phyloP scores from a whole-genome alignment of 2,888 invertebrate genomes.

The Blera fallax region DNA sequence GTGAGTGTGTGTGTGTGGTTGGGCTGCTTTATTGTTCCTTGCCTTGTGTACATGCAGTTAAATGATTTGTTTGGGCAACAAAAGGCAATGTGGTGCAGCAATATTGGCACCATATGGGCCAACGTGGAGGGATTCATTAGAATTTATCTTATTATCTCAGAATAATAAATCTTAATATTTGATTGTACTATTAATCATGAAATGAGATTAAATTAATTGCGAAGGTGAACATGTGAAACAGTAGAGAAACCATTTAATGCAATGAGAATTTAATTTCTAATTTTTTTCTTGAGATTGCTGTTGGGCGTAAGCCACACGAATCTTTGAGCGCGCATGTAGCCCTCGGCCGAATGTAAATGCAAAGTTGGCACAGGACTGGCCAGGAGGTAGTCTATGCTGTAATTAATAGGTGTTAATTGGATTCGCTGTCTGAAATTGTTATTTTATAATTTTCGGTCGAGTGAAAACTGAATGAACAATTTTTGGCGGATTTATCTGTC shows the following conservation, averaged over 20 bases:
- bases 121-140: neutral
- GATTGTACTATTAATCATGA: conserved; percentile 34
- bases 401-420: conserved; percentile 43
- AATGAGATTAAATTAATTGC: conserved; percentile 16
- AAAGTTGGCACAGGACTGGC: neutral
- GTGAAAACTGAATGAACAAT: conserved; percentile 4
- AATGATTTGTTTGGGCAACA: conserved; percentile 37
- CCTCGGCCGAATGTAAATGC: neutral
- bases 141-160: neutral
- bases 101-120: conserved; percentile 8
- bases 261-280: neutral
- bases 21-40: conserved; percentile 5
- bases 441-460: conserved; percentile 12
- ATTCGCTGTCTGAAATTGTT: conserved; percentile 19
- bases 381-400: neutral
- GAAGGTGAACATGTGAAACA: conserved; percentile 12
- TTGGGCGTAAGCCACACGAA: neutral
- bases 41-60: conserved; percentile 12
- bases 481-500: neutral
- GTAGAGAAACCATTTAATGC: neutral
- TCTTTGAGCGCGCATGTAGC: neutral
- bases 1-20: neutral
- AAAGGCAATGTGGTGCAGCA: neutral
- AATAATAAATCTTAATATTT: conserved; percentile 26
- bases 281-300: neutral